phyloP scores from a whole-genome alignment of 30 jellyfish, hydroid and myxozoan species.

The Phacellophora camtschatica region DNA sequence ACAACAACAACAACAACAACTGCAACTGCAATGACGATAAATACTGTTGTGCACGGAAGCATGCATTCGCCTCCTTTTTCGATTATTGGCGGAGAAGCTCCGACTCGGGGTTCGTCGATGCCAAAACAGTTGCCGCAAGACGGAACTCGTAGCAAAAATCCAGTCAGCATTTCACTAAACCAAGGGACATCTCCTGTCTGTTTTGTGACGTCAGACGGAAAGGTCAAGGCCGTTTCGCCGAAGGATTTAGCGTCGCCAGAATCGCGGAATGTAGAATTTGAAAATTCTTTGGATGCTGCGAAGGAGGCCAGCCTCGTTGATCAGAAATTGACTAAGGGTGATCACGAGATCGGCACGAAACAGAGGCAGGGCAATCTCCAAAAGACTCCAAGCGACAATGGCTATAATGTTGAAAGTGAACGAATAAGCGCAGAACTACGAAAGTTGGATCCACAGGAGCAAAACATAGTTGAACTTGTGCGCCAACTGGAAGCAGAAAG shows the following conservation, averaged over 20 bases:
- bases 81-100: not conserved
- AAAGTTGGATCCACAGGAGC: constrained; percentile 54
- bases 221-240: constrained; percentile 57
- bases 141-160: not conserved
- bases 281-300: not conserved
- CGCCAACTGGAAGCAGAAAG: constrained; percentile 47
- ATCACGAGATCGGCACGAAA: no score
- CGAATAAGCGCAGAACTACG: constrained; percentile 43
- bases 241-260: not conserved
- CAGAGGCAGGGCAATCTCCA: not conserved
- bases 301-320: not conserved
- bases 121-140: not conserved
- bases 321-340: not conserved
- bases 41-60: not conserved
- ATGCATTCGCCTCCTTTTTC: not conserved
- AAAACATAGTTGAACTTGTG: constrained; percentile 42
- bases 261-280: not conserved
- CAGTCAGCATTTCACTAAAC: not conserved
- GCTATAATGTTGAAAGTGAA: not conserved
- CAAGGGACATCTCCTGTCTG: constrained; percentile 25
- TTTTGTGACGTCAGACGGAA: constrained; percentile 54
- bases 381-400: not conserved
- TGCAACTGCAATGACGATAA: not conserved
- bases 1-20: not conserved
- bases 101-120: not conserved